phyloP scores from a whole-genome alignment of 2,797 vertebrate genomes.

The Crax fasciolata region DNA sequence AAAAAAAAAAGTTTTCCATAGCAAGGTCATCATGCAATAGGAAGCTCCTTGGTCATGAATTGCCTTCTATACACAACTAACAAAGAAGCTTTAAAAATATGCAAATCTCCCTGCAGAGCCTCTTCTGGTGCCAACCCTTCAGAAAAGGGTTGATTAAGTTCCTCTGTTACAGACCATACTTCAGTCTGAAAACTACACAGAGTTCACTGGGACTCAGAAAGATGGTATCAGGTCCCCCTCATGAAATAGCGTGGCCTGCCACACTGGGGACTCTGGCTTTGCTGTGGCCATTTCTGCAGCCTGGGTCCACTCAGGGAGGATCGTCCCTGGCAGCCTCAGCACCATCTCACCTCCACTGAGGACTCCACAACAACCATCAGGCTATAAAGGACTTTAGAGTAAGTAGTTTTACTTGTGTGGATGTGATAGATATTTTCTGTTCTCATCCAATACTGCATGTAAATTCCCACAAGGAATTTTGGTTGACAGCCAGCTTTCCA shows the following conservation, averaged over 20 bases:
- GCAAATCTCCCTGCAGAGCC: background rate
- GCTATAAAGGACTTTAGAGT: background rate
- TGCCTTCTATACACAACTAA: background rate
- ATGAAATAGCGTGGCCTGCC: rapidly evolving
- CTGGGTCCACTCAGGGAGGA: rapidly evolving
- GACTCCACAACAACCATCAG: background rate
- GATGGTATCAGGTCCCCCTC: background rate
- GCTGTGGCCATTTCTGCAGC: background rate
- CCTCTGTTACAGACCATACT: background rate
- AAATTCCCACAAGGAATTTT: background rate
- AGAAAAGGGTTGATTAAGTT: background rate
- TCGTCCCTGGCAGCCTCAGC: rapidly evolving
- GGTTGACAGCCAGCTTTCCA: background rate
- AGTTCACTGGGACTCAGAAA: background rate
- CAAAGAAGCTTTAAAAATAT: background rate
- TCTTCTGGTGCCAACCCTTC: background rate
- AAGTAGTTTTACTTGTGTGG: background rate
- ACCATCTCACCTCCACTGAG: background rate
- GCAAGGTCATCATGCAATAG: background rate
- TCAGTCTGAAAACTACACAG: background rate
- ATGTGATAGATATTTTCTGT: background rate
- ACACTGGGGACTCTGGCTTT: background rate
- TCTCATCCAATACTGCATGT: background rate
- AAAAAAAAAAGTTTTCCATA: background rate
- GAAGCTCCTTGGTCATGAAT: background rate